A percentile compares a stretch with the other conserved stretches of the same genome.
phyloP scores from a whole-genome alignment of 2,113 vertebrate species.

The Synchiropus splendidus region DNA sequence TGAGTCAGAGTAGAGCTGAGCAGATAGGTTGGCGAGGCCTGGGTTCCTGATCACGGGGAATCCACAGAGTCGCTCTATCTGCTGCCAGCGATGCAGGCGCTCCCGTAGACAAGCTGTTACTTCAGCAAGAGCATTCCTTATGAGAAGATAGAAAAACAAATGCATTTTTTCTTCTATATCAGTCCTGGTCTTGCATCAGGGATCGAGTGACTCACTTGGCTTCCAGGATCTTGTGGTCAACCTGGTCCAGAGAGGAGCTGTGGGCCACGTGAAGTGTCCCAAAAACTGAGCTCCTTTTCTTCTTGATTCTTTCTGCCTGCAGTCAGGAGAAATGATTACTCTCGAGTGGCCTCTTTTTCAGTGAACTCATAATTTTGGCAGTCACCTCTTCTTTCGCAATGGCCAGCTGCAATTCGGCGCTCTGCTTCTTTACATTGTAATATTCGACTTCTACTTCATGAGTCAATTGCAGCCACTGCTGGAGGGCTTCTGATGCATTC shows the following conservation, averaged over 20 bases:
- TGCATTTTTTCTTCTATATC: neutral
- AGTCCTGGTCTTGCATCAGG: neutral
- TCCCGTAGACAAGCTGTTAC: constrained; percentile 87
- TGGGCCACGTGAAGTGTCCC: constrained; percentile 93
- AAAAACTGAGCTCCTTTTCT: constrained; percentile 89
- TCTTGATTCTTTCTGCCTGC: constrained; percentile 96
- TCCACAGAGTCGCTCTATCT: constrained; percentile 87
- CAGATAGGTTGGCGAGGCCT: constrained; percentile 79
- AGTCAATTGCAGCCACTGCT: constrained; percentile 93
- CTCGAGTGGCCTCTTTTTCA: neutral
- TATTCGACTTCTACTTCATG: constrained; percentile 95
- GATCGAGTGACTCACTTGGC: constrained; percentile 78
- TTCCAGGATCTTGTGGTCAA: constrained; percentile 94
- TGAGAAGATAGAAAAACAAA: constrained; percentile 13
- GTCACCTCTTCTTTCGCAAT: constrained; percentile 90
- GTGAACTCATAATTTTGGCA: neutral
- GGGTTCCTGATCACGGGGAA: constrained; percentile 88
- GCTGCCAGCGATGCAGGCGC: constrained; percentile 92
- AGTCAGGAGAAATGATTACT: neutral
- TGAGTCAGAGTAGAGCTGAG: constrained; percentile 86
- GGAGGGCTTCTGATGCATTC: constrained; percentile 75
- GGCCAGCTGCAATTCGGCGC: constrained; percentile 82
- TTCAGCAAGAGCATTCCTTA: constrained; percentile 85
- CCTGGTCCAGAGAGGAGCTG: constrained; percentile 91
- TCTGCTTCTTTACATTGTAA: constrained; percentile 91